Conservation (phyloP, 2,797 vertebrate species). For the Oreonectes daqikongensis region DNA sequence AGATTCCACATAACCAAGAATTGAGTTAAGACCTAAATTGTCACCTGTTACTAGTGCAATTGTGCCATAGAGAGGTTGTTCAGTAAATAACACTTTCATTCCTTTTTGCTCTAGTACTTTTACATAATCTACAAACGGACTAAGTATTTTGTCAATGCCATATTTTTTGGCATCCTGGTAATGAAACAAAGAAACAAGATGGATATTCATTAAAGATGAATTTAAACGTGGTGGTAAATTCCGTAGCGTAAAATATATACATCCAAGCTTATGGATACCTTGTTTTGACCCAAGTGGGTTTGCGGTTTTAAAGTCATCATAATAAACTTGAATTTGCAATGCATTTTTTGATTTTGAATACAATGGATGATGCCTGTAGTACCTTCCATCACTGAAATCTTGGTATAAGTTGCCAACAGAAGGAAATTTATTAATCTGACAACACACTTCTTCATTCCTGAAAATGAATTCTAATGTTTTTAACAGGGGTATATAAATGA, state of each 20-base stretch:
- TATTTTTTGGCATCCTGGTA: background rate
- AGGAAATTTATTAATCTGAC: background rate
- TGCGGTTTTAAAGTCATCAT: slow-evolving; percentile 51
- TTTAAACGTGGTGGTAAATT: slow-evolving; percentile 48
- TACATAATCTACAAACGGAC: slow-evolving; percentile 1
- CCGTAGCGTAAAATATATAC: slow-evolving; percentile 49
- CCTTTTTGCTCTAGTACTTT: background rate
- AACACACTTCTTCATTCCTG: slow-evolving; percentile 34
- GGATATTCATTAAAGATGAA: background rate
- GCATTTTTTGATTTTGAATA: slow-evolving; percentile 42
- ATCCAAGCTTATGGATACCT: slow-evolving; percentile 43
- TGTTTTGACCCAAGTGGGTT: slow-evolving; percentile 53
- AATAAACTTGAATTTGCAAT: slow-evolving; percentile 54
- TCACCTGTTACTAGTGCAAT: slow-evolving; percentile 21
- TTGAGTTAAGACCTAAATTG: slow-evolving; percentile 1
- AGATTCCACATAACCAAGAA: background rate
- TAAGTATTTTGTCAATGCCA: slow-evolving; percentile 12
- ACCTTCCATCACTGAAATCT: slow-evolving; percentile 54
- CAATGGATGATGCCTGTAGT: slow-evolving; percentile 50
- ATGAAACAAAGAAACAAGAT: background rate
- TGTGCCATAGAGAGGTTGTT: background rate
- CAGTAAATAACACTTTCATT: slow-evolving; percentile 27
- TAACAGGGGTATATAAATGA: slow-evolving; percentile 40
- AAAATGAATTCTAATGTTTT: slow-evolving; percentile 49
- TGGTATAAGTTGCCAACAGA: slow-evolving; percentile 33